Base-by-base conservation (phyloP, 2,888 invertebrate species). In the Dusona sp. region DNA sequence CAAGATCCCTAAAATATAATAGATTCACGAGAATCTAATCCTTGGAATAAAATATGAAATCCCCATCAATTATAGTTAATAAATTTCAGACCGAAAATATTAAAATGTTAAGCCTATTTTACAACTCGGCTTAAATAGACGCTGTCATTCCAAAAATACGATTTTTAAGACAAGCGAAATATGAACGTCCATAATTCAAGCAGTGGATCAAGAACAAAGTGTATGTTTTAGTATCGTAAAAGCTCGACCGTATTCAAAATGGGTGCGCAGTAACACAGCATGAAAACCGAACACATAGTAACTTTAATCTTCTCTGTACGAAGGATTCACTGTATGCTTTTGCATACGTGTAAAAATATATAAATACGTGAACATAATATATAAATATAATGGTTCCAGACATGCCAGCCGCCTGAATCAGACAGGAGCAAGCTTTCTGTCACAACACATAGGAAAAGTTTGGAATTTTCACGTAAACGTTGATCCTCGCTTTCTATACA, bases 231-330 rank as follows among this genome's bases (percentile, higher is more conserved):
- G 42, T 29, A 19, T 42, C 22, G 73, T 42, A 73, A 67, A 74
- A 54, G 74, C 45, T 81, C 29, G 9, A 45, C 61, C 29, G n/a
- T 42, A 36, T 70, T 68, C 25, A 38, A 45, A 57, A 38, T 75
- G 42, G 57, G 22, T 25, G 48, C n/a, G 13, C 51, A 67, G 42
- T 33, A 25, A 68, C 67, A 65, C 33, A 45, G 67, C 29, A 36
- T 51, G 38, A 42, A 33, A 73, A 38, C 48, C 22, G 73, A 79
- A 74, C 61, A 68, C 38, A 84, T 74, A 84, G 79, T 67, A 74
- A 25, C 79, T 73, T 83, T 73, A 78, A 83, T 64, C 25, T 64
- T 54, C 65, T 13, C 42, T 75, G 68, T 77, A 38, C 54, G 33
- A 61, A 70, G 64, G 36, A 38, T 51, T 2, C 73, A 36, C 57